phyloP scores from a whole-genome alignment of 2,797 vertebrate genomes.

The Columba guinea region DNA sequence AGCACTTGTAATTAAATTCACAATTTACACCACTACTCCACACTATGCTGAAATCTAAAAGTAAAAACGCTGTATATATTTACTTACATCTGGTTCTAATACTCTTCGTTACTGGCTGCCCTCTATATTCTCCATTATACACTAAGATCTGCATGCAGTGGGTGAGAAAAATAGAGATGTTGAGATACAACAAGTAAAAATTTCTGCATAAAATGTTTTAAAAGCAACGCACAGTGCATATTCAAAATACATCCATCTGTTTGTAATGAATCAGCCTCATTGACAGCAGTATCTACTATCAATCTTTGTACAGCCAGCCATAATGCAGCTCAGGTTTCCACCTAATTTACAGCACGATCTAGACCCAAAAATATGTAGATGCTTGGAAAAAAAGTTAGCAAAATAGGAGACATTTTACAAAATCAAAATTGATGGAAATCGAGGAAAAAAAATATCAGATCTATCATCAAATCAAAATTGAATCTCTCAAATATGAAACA shows the following conservation, averaged over 20 bases:
- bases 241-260: neutral
- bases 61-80: neutral
- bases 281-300: neutral
- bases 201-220: neutral
- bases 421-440: neutral
- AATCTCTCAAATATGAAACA: neutral
- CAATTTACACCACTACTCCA: neutral
- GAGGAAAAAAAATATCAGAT: neutral
- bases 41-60: neutral
- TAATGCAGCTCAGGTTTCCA: neutral
- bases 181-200: neutral
- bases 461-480: neutral
- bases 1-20: neutral
- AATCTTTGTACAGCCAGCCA: neutral
- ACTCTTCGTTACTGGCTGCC: rapidly evolving
- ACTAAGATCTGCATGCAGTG: slow-evolving; percentile 43
- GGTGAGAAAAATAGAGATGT: neutral
- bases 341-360: neutral
- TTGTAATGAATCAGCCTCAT: neutral
- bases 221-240: neutral
- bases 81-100: slow-evolving; percentile 75
- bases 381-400: neutral
- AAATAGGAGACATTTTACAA: neutral
- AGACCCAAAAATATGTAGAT: neutral
- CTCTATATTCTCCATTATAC: rapidly evolving